Evolutionary conservation across 1,140 invertebrate genomes (phyloP).

Genomic region (Drosophila nigromelanica): DNA sequence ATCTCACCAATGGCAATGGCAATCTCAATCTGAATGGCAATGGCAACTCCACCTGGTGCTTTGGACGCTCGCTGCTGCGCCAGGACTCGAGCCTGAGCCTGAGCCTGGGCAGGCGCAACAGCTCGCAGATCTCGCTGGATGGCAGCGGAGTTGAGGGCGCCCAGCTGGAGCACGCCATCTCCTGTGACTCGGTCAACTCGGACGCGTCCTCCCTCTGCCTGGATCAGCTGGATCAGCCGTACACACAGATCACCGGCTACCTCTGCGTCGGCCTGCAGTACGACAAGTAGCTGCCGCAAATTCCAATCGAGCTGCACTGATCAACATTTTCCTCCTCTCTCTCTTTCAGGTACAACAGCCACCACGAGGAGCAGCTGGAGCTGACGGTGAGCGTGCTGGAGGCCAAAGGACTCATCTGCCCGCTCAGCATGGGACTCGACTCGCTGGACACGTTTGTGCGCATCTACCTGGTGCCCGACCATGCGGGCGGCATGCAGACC

Average conservation of each 20-base stretch:
- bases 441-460: conserved; percentile 90
- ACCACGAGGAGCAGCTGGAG: conserved; percentile 88
- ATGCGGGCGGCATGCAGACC: conserved; percentile 89
- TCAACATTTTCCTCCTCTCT: background rate
- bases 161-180: conserved; percentile 87
- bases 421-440: conserved; percentile 86
- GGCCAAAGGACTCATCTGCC: conserved; percentile 88
- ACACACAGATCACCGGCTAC: conserved; percentile 89
- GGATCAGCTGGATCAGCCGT: conserved; percentile 87
- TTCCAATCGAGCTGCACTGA: no score
- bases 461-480: conserved; percentile 90
- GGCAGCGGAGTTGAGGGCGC: conserved; percentile 58
- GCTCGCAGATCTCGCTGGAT: conserved; percentile 72
- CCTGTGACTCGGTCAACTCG: conserved; percentile 92
- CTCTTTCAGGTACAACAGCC: conserved; percentile 35
- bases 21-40: conserved; percentile 15
- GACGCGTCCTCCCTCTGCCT: conserved; percentile 90
- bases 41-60: conserved; percentile 74
- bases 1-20: conserved; percentile 29
- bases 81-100: conserved; percentile 72
- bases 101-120: conserved; percentile 72
- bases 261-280: conserved; percentile 91
- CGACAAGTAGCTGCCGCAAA: conserved; percentile 86
- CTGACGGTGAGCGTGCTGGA: conserved; percentile 90
- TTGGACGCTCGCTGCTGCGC: conserved; percentile 69